Evolutionary conservation across 1,140 invertebrate species (phyloP).

Genomic region (Augochlora pura): DNA sequence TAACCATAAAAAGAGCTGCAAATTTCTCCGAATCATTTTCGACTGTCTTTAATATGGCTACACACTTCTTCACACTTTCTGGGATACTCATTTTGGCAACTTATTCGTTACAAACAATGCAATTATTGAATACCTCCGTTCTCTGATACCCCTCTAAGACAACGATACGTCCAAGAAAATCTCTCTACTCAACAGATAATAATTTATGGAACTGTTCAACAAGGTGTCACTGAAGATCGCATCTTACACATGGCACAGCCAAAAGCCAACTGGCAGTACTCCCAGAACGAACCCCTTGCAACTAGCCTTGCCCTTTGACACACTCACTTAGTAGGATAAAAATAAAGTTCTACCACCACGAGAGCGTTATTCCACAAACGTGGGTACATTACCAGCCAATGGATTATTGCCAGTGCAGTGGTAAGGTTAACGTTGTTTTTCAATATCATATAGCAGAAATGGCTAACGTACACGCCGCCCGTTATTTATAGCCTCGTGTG

Average conservation of each 20-base stretch:
- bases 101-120: constrained; percentile 1
- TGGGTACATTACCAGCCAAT: constrained; percentile 47
- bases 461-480: background rate
- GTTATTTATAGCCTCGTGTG: background rate
- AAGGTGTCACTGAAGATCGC: constrained; percentile 15
- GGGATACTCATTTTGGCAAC: constrained; percentile 79
- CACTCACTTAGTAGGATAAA: constrained; percentile 67
- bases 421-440: background rate
- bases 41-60: constrained; percentile 87
- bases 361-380: constrained; percentile 20
- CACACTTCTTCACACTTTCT: constrained; percentile 90
- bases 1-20: constrained; percentile 93
- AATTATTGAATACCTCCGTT: background rate
- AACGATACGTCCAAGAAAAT: background rate
- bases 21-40: constrained; percentile 94
- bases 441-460: background rate
- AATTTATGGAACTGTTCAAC: constrained; percentile 23
- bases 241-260: constrained; percentile 46
- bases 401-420: background rate
- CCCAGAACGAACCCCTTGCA: constrained; percentile 57
- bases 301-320: constrained; percentile 80
- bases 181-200: background rate
- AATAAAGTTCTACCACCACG: constrained; percentile 62
- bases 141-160: background rate
- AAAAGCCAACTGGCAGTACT: constrained; percentile 76